A percentile compares a stretch with the other conserved stretches of the same genome.
These are phyloP conservation scores for Tetraneura akinire DNA, from an alignment of 1,140 invertebrate species.

Conservation along the genomic window DNA sequence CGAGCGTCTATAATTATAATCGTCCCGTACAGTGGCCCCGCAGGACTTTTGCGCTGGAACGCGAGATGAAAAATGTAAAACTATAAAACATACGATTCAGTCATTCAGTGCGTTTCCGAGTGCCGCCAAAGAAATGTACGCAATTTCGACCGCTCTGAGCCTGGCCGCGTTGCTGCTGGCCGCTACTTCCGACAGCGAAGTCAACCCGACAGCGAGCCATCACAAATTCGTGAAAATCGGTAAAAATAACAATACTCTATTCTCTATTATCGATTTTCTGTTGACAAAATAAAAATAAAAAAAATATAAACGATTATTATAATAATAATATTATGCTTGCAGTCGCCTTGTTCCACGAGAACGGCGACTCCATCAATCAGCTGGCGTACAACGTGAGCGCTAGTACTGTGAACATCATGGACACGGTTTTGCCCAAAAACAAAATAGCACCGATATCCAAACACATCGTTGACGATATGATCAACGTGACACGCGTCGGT, in stretches of 20 bases:
- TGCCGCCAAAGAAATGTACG: neutral
- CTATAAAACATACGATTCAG: too few species aligned
- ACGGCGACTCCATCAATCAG: constrained; percentile 19
- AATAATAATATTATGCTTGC: too few species aligned
- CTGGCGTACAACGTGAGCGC: constrained; percentile 39
- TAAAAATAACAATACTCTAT: too few species aligned
- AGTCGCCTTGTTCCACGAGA: constrained; percentile 32
- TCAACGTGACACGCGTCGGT: constrained; percentile 34
- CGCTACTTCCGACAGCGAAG: neutral
- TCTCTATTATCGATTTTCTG: neutral
- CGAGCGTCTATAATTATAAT: constrained; percentile 31
- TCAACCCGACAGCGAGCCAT: too few species aligned
- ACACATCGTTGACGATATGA: constrained; percentile 13
- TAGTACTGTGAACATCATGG: constrained; percentile 21
- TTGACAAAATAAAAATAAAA: neutral
- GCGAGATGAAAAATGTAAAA: neutral
- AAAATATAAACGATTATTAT: too few species aligned
- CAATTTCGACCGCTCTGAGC: too few species aligned
- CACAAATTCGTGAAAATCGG: constrained; percentile 26
- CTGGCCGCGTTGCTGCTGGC: neutral
- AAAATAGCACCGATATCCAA: neutral
- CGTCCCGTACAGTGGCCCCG: constrained; percentile 1
- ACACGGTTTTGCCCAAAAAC: constrained; percentile 21
- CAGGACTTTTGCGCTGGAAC: neutral
- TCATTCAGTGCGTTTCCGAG: neutral